phyloP scores from a whole-genome alignment of 1,140 invertebrate species.

The Drosophila kurseongensis region DNA sequence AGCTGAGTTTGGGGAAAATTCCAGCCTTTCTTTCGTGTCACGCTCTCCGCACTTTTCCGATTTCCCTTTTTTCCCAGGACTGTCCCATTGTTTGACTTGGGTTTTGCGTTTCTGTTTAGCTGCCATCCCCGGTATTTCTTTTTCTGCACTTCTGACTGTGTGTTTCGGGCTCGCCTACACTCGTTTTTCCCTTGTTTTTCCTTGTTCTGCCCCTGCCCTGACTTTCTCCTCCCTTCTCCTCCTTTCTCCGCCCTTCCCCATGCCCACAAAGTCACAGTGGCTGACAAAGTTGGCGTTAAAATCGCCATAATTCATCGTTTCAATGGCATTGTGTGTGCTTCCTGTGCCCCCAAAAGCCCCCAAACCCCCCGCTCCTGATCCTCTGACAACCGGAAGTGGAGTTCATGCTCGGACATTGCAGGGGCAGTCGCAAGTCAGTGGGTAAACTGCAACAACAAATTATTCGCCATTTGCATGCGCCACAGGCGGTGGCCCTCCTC shows the following conservation, averaged over 20 bases:
- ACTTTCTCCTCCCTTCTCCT: not conserved
- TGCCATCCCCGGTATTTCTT: conserved; percentile 22
- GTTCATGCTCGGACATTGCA: conserved; percentile 72
- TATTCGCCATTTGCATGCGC: conserved; percentile 71
- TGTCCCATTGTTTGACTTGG: conserved; percentile 40
- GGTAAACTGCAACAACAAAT: conserved; percentile 44
- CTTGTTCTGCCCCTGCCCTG: not conserved
- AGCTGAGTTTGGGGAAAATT: not conserved
- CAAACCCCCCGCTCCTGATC: not conserved
- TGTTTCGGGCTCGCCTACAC: conserved; percentile 20
- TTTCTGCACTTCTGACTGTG: conserved; percentile 37
- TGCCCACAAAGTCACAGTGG: conserved; percentile 5
- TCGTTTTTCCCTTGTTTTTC: not conserved
- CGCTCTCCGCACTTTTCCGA: conserved; percentile 1
- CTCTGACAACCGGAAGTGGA: conserved; percentile 58
- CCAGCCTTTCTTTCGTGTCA: conserved; percentile 6
- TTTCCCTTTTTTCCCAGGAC: not conserved
- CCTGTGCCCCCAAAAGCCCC: not conserved
- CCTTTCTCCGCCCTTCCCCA: too few relatives aligned
- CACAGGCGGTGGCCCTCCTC: not conserved
- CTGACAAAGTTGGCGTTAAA: conserved; percentile 70
- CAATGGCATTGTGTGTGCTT: conserved; percentile 55
- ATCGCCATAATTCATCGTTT: conserved; percentile 79
- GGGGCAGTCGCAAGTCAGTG: conserved; percentile 35
- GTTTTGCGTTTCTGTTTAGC: conserved; percentile 36